Evolutionary conservation across 2,797 vertebrate genomes (phyloP), one percentile per base, ranked within the genome.

Genomic region (Acanthurus tractus): DNA sequence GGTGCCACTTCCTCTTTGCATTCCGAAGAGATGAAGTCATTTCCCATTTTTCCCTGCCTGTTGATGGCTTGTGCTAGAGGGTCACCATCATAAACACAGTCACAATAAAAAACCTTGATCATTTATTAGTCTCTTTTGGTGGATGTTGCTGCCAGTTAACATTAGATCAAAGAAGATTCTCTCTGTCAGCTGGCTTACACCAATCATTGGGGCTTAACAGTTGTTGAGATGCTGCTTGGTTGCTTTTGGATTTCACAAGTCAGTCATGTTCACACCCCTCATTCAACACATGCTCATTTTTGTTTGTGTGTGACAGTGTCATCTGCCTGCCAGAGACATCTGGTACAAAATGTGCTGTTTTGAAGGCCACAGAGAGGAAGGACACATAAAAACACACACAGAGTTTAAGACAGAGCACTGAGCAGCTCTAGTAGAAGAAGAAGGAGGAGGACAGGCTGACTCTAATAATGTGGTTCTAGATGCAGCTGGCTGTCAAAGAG

Each of bases 21-120:
- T 93, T 78, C 92, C 90, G 73, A 74, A 83, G 84, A 56, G 62
- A 65, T 93, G 78, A 92, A 82, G 79, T 93, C 53, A 93, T 85
- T 94, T 95, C 93, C 93, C 76, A 6, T 88, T 84, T 83, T 74
- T 76, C 70, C 62, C 54, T 87, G 76, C 69, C 76, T 78, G 84
- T 78, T 62, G 65, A 77, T 83, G 70, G 61, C 63, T 64, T 44
- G 22, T 81, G 72, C 53, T 36, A 50, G 76, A 86, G 58, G 29
- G 64, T 44, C 46, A 48, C 42, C 49, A n/a, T n/a, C 56, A n/a
- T 9, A 23, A 23, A 17, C 13, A 3, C 38, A 0, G 15, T 66
- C 49, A 9, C 34, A 68, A 29, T 7, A 63, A 9, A 9, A 56
- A 66, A 20, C n/a, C 22, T 14, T 15, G 17, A 58, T 4, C 15